Evolutionary conservation across 2,888 invertebrate species (phyloP), one percentile per base, ranked within the genome.

Genomic region (Arrhopalites spinosus): DNA sequence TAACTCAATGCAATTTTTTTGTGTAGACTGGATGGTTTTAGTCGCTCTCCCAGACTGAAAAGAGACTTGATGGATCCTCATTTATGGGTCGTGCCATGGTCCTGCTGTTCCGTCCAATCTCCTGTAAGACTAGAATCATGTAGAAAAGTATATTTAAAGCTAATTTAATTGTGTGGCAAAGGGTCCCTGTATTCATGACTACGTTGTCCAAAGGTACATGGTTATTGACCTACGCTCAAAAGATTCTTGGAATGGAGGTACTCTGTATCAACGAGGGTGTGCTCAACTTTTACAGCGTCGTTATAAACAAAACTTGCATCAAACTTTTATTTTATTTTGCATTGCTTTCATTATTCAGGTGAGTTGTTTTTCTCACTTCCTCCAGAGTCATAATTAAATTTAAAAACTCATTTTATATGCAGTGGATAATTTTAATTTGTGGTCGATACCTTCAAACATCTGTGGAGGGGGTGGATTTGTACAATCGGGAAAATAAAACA

Each of bases 141-240:
- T 53, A 11, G 45, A 45, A 11, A 56, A 56, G 56, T 7, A 56
- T 13, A 56, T n/a, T 5, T n/a, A 56, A 13, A 8, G 50, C 3
- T 50, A n/a, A 50, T 8, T 50, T 50, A 50, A 50, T 50, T 5
- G 59, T 59, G 11, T 59, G 20, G 20, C 11, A 1, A n/a, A 74
- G 74, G 74, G 74, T 43, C 74, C 74, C 2, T 74, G 74, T 27
- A 74, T 74, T 30, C 74, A 74, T 43, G 74, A 74, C 43, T 74
- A 72, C 61, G 71, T 72, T 27, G 61, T 61, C 3, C 71, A 72
- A 43, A 30, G 56, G 3, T 30, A 36, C 43, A 13, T 72, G 20
- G 45, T 43, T 15, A 13, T 8, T 13, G 25, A n/a, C 13, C 45
- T 72, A 43, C 59, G 27, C 20, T 61, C 61, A 17, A 67, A 74